Percentiles rank a stretch among this genome's conserved stretches.
These are phyloP conservation scores for Borostomias antarcticus DNA, from an alignment of 2,797 vertebrate species.

Conservation along the genomic window DNA sequence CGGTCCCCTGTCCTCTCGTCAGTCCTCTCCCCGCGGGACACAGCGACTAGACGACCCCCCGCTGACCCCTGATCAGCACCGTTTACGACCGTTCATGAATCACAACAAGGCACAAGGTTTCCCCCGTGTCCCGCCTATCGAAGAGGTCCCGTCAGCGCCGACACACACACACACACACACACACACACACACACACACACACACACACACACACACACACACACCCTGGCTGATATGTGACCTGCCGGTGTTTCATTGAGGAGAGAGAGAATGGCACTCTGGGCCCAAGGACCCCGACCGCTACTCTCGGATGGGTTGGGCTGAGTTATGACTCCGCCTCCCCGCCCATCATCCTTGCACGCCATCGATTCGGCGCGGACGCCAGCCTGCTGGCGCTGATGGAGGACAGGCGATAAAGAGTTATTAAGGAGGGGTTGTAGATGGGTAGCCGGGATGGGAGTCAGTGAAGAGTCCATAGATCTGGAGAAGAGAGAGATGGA, in stretches of 20 bases:
- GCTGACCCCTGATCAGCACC: too few species aligned
- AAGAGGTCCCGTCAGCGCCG: too few species aligned
- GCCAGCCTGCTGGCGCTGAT: neutral
- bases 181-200: conserved; percentile 7
- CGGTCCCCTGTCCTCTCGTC: too few species aligned
- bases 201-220: too few species aligned
- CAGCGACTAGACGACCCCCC: too few species aligned
- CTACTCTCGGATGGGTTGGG: neutral
- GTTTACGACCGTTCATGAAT: too few species aligned
- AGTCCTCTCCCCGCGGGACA: too few species aligned
- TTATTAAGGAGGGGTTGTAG: too few species aligned
- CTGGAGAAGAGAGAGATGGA: neutral
- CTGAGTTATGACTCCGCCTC: neutral
- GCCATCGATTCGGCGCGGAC: neutral
- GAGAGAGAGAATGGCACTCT: neutral
- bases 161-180: neutral
- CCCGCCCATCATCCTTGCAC: neutral
- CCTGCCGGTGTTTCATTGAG: neutral
- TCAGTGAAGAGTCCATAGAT: neutral
- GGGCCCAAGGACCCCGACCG: neutral
- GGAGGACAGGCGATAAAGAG: neutral
- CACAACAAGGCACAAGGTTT: too few species aligned
- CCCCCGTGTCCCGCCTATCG: too few species aligned
- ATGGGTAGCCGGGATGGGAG: neutral
- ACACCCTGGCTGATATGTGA: neutral